Conservation (phyloP, 2,888 invertebrate species). For the Drosophila leonis region DNA sequence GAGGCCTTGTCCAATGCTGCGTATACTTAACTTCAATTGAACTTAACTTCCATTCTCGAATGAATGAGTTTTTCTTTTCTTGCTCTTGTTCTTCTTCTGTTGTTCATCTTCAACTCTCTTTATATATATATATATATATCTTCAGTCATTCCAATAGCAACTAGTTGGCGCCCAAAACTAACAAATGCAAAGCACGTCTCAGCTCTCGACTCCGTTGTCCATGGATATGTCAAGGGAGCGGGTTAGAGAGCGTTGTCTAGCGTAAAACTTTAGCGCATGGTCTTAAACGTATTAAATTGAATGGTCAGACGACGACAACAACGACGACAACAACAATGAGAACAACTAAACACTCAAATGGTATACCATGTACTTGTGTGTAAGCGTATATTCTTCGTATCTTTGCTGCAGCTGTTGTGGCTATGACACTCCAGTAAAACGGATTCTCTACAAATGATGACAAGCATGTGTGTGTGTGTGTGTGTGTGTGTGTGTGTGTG, state of each 20-base stretch:
- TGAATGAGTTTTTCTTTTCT: conserved; percentile 5
- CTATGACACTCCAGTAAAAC: conserved; percentile 38
- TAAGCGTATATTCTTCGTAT: conserved; percentile 26
- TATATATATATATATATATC: not conserved
- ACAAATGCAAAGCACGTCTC: conserved; percentile 51
- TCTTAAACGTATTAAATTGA: conserved; percentile 66
- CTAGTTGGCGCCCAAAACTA: conserved; percentile 29
- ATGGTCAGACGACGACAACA: conserved; percentile 43
- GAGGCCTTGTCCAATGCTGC: conserved; percentile 26
- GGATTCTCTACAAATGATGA: conserved; percentile 46
- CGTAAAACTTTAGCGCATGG: conserved; percentile 50
- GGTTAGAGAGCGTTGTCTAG: not conserved
- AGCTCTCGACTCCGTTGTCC: conserved; percentile 7
- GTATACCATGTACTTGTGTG: conserved; percentile 20
- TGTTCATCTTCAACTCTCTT: conserved; percentile 4
- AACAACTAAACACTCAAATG: conserved; percentile 25
- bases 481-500: conserved; percentile 3
- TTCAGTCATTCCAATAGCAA: conserved; percentile 23
- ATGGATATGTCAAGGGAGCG: not conserved
- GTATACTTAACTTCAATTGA: conserved; percentile 29
- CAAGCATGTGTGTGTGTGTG: not conserved
- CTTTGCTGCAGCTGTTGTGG: conserved; percentile 38
- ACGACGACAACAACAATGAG: conserved; percentile 17
- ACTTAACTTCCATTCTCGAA: conserved; percentile 4
- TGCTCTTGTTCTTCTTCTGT: not conserved